phyloP scores from a whole-genome alignment of 2,113 vertebrate genomes.

The Hiodon tergisus region DNA sequence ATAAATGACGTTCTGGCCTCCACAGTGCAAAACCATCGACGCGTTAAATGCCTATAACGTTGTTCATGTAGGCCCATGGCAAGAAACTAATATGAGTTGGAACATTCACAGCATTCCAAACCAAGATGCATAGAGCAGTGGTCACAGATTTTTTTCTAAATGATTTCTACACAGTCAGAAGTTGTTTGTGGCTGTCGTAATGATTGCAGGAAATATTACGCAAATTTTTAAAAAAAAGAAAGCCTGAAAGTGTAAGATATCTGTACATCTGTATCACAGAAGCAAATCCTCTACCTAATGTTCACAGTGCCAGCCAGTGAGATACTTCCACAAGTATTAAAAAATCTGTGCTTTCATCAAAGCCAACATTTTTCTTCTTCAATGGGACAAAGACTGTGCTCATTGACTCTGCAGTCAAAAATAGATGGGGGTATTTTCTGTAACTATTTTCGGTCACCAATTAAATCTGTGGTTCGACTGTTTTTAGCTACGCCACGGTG shows the following conservation, averaged over 20 bases:
- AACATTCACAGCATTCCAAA: not conserved
- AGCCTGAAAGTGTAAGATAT: too few species aligned
- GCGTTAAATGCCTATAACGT: conserved; percentile 1
- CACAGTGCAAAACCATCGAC: not conserved
- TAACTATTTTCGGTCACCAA: not conserved
- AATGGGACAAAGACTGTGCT: not conserved
- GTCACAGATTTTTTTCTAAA: not conserved
- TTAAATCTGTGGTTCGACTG: not conserved
- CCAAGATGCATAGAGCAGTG: conserved; percentile 13
- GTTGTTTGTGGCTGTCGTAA: not conserved
- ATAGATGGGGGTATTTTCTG: not conserved
- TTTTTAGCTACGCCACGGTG: conserved; percentile 4
- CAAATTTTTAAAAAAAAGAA: too few species aligned
- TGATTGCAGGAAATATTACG: too few species aligned
- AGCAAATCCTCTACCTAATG: too few species aligned
- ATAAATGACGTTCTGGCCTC: not conserved
- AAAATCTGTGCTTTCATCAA: not conserved
- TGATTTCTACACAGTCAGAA: conserved; percentile 8
- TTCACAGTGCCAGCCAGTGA: too few species aligned
- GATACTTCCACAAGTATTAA: too few species aligned
- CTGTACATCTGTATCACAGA: too few species aligned
- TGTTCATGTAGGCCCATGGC: not conserved
- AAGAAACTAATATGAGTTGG: not conserved
- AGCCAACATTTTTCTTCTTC: conserved; percentile 2
- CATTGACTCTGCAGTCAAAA: not conserved